A percentile compares a stretch with the other conserved stretches of the same genome.
phyloP scores from a whole-genome alignment of 1,140 invertebrate genomes.

The Stratiolaelaps scimitus region DNA sequence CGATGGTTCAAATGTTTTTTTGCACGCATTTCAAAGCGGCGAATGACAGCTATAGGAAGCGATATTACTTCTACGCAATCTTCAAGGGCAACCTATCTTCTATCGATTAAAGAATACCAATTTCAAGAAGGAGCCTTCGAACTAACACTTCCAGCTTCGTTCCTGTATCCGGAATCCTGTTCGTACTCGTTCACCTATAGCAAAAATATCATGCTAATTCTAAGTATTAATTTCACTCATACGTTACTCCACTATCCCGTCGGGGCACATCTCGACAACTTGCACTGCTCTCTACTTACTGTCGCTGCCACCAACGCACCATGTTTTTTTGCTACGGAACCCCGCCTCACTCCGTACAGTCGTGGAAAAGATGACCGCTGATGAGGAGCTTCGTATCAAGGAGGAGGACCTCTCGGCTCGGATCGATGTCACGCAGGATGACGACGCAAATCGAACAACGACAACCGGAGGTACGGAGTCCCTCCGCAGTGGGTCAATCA shows the following conservation, averaged over 20 bases:
- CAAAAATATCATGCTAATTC: too few relatives aligned
- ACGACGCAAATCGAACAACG: constrained; percentile 36
- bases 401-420: background rate
- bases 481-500: constrained; percentile 36
- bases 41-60: too few relatives aligned
- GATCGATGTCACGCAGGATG: constrained; percentile 34
- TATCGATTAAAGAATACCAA: too few relatives aligned
- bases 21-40: too few relatives aligned
- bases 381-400: constrained; percentile 17
- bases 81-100: too few relatives aligned
- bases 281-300: background rate
- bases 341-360: background rate
- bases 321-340: background rate
- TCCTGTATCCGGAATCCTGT: too few relatives aligned
- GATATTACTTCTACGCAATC: too few relatives aligned
- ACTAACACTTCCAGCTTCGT: too few relatives aligned
- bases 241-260: background rate
- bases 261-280: background rate
- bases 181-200: too few relatives aligned
- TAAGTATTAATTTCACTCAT: too few relatives aligned
- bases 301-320: background rate
- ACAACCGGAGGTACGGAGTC: constrained; percentile 36
- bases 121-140: too few relatives aligned
- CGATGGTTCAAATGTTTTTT: too few relatives aligned
- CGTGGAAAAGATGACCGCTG: constrained; percentile 19